A percentile compares a stretch with the other conserved stretches of the same genome.
These are phyloP conservation scores for Delichon dasypus DNA, from an alignment of 2,797 vertebrate species.

Conservation along the genomic window DNA sequence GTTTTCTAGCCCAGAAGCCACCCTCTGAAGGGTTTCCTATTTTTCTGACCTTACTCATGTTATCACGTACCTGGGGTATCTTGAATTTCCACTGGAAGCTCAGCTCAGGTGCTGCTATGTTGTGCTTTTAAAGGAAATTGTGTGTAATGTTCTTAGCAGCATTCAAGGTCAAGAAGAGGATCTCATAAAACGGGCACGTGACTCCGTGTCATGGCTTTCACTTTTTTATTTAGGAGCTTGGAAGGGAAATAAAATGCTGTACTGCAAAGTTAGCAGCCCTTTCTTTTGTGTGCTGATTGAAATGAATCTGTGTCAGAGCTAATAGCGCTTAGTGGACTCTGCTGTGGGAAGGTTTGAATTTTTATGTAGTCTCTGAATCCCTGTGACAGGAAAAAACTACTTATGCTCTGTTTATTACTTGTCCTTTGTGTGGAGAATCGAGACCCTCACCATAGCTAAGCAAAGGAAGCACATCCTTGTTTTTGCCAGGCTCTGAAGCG, in stretches of 20 bases:
- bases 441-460: background rate
- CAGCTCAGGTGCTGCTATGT: background rate
- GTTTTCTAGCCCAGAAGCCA: background rate
- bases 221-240: conserved; percentile 2
- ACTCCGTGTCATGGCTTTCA: background rate
- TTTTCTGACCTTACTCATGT: background rate
- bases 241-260: background rate
- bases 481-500: background rate
- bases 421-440: background rate
- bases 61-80: background rate
- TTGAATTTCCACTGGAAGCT: background rate
- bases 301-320: background rate
- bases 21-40: background rate
- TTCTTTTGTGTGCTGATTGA: background rate
- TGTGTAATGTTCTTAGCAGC: background rate
- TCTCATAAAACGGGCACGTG: background rate
- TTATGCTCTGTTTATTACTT: background rate
- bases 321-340: accelerated
- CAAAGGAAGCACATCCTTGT: background rate
- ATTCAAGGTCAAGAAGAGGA: background rate
- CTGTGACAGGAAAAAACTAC: background rate
- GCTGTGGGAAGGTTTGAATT: background rate
- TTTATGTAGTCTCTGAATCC: background rate
- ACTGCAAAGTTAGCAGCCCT: background rate
- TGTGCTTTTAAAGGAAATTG: background rate